Evolutionary conservation across 2,797 vertebrate species (phyloP).

Genomic region (Manis javanica): DNA sequence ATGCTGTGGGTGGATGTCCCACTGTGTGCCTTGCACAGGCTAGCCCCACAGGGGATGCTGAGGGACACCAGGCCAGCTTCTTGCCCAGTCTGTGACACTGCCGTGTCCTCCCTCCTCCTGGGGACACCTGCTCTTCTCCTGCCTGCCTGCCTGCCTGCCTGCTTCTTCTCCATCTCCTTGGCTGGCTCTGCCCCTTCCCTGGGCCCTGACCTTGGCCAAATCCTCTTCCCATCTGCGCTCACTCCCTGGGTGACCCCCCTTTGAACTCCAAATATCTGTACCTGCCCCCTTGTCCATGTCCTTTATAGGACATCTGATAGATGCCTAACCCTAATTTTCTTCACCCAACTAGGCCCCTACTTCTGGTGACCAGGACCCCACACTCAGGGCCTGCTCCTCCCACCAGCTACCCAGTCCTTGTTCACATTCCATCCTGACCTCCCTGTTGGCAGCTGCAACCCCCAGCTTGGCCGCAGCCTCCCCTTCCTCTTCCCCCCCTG

Average conservation of each 20-base stretch:
- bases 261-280: background rate
- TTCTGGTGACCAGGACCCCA: no score
- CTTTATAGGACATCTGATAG: rapidly evolving
- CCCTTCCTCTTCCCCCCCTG: background rate
- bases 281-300: rapidly evolving
- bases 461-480: background rate
- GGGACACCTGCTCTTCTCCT: rapidly evolving
- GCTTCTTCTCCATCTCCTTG: background rate
- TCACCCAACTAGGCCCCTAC: no score
- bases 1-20: rapidly evolving
- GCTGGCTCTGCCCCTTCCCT: background rate
- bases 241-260: background rate
- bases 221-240: rapidly evolving
- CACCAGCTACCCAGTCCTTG: background rate
- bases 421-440: rapidly evolving
- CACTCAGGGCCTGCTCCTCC: background rate
- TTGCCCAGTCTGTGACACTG: background rate
- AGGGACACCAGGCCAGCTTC: background rate
- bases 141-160: rapidly evolving
- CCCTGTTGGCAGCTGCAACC: background rate
- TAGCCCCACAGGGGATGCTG: rapidly evolving
- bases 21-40: rapidly evolving
- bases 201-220: background rate
- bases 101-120: background rate
- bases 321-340: no score